Evolutionary conservation across 2,797 vertebrate species (phyloP).

Genomic region (Melanotaenia nigrans): DNA sequence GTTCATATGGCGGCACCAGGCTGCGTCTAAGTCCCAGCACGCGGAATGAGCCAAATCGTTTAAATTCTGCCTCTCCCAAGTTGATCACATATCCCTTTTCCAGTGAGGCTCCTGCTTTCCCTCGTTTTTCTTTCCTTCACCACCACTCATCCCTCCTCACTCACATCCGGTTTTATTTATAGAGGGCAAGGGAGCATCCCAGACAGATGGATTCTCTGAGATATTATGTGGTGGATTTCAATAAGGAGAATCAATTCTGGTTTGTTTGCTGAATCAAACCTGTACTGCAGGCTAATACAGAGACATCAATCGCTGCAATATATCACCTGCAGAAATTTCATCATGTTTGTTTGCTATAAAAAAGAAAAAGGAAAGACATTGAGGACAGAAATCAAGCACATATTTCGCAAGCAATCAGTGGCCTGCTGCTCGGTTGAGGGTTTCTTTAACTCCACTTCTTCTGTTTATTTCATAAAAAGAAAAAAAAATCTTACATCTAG

Average conservation of each 20-base stretch:
- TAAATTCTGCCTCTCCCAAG: slow-evolving; percentile 22
- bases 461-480: slow-evolving; percentile 18
- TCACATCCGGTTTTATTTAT: slow-evolving; percentile 44
- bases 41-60: slow-evolving; percentile 44
- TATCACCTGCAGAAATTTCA: slow-evolving; percentile 67
- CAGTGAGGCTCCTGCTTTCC: slow-evolving; percentile 12
- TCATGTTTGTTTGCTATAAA: slow-evolving; percentile 66
- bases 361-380: slow-evolving; percentile 27
- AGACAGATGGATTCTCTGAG: slow-evolving; percentile 50
- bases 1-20: slow-evolving; percentile 48
- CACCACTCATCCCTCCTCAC: neutral
- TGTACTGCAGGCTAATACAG: slow-evolving; percentile 42
- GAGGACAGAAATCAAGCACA: slow-evolving; percentile 33
- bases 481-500: slow-evolving; percentile 30
- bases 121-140: neutral
- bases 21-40: slow-evolving; percentile 35
- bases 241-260: slow-evolving; percentile 64
- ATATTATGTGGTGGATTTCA: slow-evolving; percentile 67
- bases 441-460: slow-evolving; percentile 31
- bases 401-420: slow-evolving; percentile 34
- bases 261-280: slow-evolving; percentile 65
- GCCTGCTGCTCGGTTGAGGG: slow-evolving; percentile 6
- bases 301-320: slow-evolving; percentile 54
- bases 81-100: slow-evolving; percentile 25
- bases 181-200: slow-evolving; percentile 33